These are phyloP conservation scores for Latheticus oryzae DNA, from an alignment of 2,888 invertebrate species.

Conservation along the genomic window DNA sequence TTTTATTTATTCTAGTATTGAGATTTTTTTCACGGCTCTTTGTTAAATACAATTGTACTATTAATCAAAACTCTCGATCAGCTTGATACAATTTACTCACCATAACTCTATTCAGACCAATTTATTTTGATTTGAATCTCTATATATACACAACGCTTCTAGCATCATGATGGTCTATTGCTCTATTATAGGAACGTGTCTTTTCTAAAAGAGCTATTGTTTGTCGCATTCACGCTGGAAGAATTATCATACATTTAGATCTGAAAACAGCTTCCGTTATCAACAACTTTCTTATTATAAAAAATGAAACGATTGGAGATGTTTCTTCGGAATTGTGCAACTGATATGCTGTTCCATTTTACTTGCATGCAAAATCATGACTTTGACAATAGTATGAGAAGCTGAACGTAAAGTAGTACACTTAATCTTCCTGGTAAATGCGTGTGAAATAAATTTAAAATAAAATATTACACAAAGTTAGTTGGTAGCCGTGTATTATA, in stretches of 20 bases:
- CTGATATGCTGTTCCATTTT: no score
- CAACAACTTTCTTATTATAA: no score
- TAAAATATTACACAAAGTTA: conserved; percentile 11
- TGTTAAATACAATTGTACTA: conserved; percentile 54
- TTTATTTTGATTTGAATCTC: conserved; percentile 40
- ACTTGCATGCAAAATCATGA: no score
- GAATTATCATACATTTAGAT: neutral
- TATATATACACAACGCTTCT: conserved; percentile 21
- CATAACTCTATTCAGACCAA: conserved; percentile 31
- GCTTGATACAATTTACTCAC: conserved; percentile 20
- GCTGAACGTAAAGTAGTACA: no score
- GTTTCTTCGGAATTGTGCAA: no score
- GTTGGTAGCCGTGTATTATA: conserved; percentile 1
- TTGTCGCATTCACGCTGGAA: conserved; percentile 3
- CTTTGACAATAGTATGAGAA: no score
- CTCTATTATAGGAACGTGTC: conserved; percentile 25
- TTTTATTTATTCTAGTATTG: conserved; percentile 57
- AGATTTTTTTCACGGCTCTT: conserved; percentile 55
- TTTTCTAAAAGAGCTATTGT: conserved; percentile 22
- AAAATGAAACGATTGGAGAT: no score
- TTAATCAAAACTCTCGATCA: conserved; percentile 51
- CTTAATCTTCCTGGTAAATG: neutral
- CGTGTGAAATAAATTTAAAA: conserved; percentile 16
- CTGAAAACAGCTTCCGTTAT: no score
- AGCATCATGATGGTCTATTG: conserved; percentile 29